Base-by-base conservation (phyloP, 2,888 invertebrate genomes). In the Limnephilus marmoratus region DNA sequence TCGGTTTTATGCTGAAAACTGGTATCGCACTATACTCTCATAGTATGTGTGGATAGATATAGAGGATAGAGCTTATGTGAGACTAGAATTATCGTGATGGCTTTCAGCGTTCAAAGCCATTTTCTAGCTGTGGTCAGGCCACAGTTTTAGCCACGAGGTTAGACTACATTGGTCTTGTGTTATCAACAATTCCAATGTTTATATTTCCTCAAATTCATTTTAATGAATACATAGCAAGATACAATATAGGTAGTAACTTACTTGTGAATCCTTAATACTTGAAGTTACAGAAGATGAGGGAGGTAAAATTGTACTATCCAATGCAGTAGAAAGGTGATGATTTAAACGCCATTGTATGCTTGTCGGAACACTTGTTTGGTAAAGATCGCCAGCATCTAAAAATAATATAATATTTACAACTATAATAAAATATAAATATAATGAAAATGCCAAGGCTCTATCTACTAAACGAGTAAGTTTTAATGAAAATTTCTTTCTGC, bases 281-380 rank as follows among this genome's bases (percentile, higher is more conserved):
- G 87, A 86, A n/a, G 41, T 37, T 81, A 89, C 86, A 80, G 41
- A 95, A 94, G 94, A 95, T 94, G 95, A 96, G 94, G 95, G 96
- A 94, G 95, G 95, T 92, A 94, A 37, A 68, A 41, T n/a, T 31
- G 92, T 90, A 88, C 85, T 49, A 18, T 96, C 95, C 94, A 96
- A 96, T 91, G 95, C 94, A 1, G 96, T 96, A 1, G 95, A 95
- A 94, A 96, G 94, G 94, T 97, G 97, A 94, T 97, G 96, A 94
- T 96, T 96, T 85, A 97, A 96, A 94, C 97, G 95, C 3, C 97
- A 92, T 37, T 92, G 92, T 95, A 92, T 37, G 53, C 92, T 94
- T 94, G 95, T 95, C 86, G 94, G 94, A 93, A 95, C 95, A 90
- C 95, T 94, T 92, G 94, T 49, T 89, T 53, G 41, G 31, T 24